Evolutionary conservation across 2,888 invertebrate genomes (phyloP), one percentile per base, ranked within the genome.

Genomic region (Platerodrilus igneus): DNA sequence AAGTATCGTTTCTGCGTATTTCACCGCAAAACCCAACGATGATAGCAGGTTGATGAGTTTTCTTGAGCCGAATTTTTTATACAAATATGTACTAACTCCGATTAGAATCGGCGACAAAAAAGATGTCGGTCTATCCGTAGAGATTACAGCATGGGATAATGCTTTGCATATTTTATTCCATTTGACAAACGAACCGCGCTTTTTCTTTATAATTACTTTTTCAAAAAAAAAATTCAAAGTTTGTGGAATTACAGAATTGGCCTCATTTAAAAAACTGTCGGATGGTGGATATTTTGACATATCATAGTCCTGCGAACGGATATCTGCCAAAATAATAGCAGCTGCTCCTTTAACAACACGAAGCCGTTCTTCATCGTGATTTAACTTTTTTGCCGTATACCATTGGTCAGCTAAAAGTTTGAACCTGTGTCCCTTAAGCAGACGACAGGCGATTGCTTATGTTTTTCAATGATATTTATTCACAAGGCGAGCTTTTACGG

Each of bases 91-190:
- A 33, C 39, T 1, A n/a, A n/a, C n/a, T n/a, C 47, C 46, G 15
- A 46, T 36, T 29, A 15, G 33, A 34, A 50, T 11, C 21, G 45
- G 11, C 10, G 45, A 48, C 36, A 46, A 41, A 46, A 48, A 46
- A 17, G 45, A 43, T 29, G 38, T 17, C 6, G 47, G 41, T 30
- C 36, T 23, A 17, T 32, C 45, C 27, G 51, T 49, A 30, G 45
- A 41, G 23, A 47, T 53, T 7, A 53, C 37, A 19, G 45, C 41
- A 50, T 52, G 51, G n/a, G 45, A 41, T 16, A 52, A 27, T 19
- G 48, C 36, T 37, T 34, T 40, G 33, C 41, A 42, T 36, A 29
- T 46, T 15, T 20, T 38, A 29, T 40, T 36, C 40, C 45, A 50
- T 37, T 39, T 40, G 4, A 25, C 33, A 2, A 39, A 17, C 14